A percentile compares a stretch with the other conserved stretches of the same genome.
These are phyloP conservation scores for Gorsachius goisagi DNA, from an alignment of 2,113 vertebrate species.

Conservation along the genomic window DNA sequence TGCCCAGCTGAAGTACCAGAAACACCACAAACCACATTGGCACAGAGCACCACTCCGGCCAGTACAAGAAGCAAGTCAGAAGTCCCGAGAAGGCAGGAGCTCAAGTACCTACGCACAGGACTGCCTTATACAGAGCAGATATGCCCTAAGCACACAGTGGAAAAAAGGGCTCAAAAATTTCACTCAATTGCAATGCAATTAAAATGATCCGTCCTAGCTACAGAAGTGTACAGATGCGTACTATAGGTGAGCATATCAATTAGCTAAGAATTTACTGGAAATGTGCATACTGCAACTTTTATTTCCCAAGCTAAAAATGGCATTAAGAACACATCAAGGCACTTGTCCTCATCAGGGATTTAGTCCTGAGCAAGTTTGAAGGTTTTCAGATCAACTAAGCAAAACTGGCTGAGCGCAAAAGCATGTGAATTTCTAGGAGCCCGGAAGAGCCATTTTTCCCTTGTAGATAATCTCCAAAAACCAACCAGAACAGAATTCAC, in stretches of 20 bases:
- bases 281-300: not conserved
- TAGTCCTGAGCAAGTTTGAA: conserved; percentile 13
- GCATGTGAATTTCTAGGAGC: not conserved
- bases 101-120: not conserved
- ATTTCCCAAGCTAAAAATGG: not conserved
- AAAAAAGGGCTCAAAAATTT: not conserved
- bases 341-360: not conserved
- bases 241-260: not conserved
- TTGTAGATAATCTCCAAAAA: not conserved
- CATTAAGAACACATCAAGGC: not conserved
- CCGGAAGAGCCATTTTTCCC: not conserved
- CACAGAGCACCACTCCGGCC: not conserved
- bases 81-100: not conserved
- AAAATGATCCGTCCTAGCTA: not conserved
- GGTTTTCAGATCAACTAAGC: conserved; percentile 13
- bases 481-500: conserved; percentile 12
- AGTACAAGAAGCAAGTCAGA: not conserved
- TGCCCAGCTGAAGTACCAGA: not conserved
- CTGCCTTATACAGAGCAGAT: not conserved
- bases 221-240: not conserved
- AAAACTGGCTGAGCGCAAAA: conserved; percentile 4
- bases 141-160: not conserved
- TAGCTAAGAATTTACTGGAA: not conserved
- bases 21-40: not conserved
- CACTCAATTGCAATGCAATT: not conserved